Conservation (phyloP, 2,113 vertebrate species). For the Thermophis baileyi region DNA sequence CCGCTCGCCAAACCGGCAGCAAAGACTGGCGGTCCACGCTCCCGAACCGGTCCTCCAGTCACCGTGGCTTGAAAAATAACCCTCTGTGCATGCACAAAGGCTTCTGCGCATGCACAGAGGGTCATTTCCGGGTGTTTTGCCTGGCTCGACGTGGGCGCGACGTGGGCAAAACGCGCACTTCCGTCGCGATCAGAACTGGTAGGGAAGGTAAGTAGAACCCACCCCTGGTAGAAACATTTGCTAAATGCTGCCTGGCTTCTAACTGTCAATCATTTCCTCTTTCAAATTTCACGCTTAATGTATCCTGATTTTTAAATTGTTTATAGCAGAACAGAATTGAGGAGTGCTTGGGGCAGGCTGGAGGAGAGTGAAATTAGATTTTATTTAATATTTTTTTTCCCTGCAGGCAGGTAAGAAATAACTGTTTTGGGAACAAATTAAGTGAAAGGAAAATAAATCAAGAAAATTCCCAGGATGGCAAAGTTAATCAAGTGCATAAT, state of each 20-base stretch:
- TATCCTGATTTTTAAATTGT: neutral
- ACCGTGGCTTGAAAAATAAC: too few species aligned
- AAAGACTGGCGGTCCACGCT: too few species aligned
- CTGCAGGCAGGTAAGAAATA: neutral
- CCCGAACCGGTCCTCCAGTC: too few species aligned
- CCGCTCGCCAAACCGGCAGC: too few species aligned
- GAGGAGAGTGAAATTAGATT: neutral
- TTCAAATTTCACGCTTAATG: neutral
- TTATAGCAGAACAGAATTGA: neutral
- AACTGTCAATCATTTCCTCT: neutral
- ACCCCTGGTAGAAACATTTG: neutral
- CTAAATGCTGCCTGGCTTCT: neutral
- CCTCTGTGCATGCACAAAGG: too few species aligned
- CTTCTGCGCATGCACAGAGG: too few species aligned
- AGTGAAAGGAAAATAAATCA: neutral
- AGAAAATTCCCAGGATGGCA: neutral
- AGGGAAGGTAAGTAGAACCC: too few species aligned
- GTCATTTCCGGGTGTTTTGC: too few species aligned
- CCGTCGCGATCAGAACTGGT: too few species aligned
- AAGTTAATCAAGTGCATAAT: neutral
- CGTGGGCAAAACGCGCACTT: too few species aligned
- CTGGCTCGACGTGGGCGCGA: too few species aligned
- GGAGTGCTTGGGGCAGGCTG: too few species aligned
- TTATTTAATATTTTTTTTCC: neutral
- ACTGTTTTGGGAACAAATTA: neutral